Conservation (phyloP, 2,888 invertebrate species). For the Melinaea menophilus region DNA sequence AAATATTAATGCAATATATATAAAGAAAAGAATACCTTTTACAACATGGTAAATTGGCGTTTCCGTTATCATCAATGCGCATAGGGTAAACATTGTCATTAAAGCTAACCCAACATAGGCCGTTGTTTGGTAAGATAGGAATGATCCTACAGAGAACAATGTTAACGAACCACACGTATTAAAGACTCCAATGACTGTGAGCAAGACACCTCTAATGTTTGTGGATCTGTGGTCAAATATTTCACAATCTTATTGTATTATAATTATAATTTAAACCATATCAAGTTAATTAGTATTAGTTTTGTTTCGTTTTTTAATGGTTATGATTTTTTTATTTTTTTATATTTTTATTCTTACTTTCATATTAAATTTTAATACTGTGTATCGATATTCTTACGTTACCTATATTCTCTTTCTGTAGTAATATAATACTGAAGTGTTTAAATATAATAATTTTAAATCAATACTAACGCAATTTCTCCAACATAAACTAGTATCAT, state of each 20-base stretch:
- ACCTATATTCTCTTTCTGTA: neutral
- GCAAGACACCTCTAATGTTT: slow-evolving; percentile 44
- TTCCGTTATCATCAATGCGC: slow-evolving; percentile 14
- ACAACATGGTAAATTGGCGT: slow-evolving; percentile 17
- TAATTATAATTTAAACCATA: neutral
- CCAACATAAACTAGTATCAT: slow-evolving; percentile 47
- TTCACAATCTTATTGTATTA: neutral
- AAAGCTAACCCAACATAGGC: slow-evolving; percentile 38
- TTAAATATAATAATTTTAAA: neutral
- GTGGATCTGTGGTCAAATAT: slow-evolving; percentile 42
- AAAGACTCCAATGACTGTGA: slow-evolving; percentile 41
- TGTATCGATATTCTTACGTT: neutral
- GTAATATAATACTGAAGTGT: no score
- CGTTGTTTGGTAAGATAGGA: slow-evolving; percentile 34
- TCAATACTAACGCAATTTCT: slow-evolving; percentile 47
- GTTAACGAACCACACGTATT: slow-evolving; percentile 40
- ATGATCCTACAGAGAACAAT: slow-evolving; percentile 40
- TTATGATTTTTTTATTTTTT: no score
- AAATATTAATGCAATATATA: neutral
- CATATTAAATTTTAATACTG: no score
- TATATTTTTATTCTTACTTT: no score
- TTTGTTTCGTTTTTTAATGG: neutral
- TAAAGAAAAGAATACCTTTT: neutral
- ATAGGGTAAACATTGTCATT: slow-evolving; percentile 24
- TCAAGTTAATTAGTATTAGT: neutral